Base-by-base conservation (phyloP, 1,140 invertebrate species). In the Calephelis nemesis region DNA sequence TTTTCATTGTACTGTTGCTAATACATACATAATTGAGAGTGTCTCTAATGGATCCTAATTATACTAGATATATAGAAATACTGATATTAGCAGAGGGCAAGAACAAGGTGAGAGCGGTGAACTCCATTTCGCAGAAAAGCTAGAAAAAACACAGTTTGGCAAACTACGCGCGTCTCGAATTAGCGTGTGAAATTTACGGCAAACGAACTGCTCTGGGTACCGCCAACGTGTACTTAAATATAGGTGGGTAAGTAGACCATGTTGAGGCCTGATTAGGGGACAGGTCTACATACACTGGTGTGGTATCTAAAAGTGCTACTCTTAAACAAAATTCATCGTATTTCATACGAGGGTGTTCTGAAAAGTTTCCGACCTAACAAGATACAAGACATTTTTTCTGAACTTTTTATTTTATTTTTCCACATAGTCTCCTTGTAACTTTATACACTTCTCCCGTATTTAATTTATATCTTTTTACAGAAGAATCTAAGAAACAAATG, bases 71-170 rank as follows among this genome's bases (percentile, higher is more conserved):
- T 58, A 58, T 19, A 12, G 54, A 58, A 52, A 52, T 30, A 58
- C 54, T 58, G 54, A 58, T 58, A 58, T 58, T 58, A 30, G 62
- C 72, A 78, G 79, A 84, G 82, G 82, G 72, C 82, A 76, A 54
- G 58, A 73, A 62, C 72, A 77, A 86, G 79, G 77, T 77, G 83
- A 77, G 82, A 78, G 73, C 78, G 74, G 12, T 77, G 78, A 84
- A 83, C 82, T 71, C 69, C 13, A 63, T 19, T 85, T 84, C 79
- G 68, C 47, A 77, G 82, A 85, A 84, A 76, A 74, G 75, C 75
- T 83, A 84, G 77, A 81, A 81, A 71, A 70, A 72, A 78, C 80
- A 74, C 62, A 69, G 75, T 80, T 87, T 84, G 82, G 85, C 83
- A 85, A 76, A 71, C 69, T 72, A 45, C 67, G 72, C 71, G 70